Base-by-base conservation (phyloP, 2,797 vertebrate genomes). In the Chelon labrosus region DNA sequence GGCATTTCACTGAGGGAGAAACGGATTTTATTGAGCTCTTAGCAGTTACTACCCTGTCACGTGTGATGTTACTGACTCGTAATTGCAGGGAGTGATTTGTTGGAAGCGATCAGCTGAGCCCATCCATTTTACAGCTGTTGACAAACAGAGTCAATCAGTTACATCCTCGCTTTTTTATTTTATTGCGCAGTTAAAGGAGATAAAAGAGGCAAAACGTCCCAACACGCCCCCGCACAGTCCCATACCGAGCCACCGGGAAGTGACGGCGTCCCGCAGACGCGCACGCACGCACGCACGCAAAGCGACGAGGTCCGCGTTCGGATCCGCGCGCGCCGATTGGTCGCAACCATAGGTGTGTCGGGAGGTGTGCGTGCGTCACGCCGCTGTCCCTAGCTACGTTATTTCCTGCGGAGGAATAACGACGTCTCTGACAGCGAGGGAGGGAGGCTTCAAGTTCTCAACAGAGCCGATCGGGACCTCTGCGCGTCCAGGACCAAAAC, bases 281-380 rank as follows among this genome's bases (percentile, higher is more conserved):
- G 22, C 22, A 22, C 22, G 22, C 22, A 22, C 22, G 22, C 22
- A 22, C 22, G 22, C 22, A 49, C 10, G 20, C 2, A 50, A 5
- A 22, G 19, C 3, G 10, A 10, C 19, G 37, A 22, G 46, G 56
- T 16, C 31, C 31, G 1, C 17, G 20, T 6, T 27, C 58, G 14
- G 20, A 49, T 44, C 47, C 56, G 35, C 8, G 42, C 27, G 0
- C 11, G n/a, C 4, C 27, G 75, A 94, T 94, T 94, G 92, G 93
- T 35, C 38, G 17, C 62, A 53, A 64, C 9, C 53, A 85, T 90
- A 88, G 92, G 93, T 91, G 92, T 93, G 92, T 91, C 88, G 10
- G 88, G 85, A 65, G 85, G 87, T 84, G 89, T 88, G 88, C 87
- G 88, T 16, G 27, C 52, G 53, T 20, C 63, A 3, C 14, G 61